phyloP scores from a whole-genome alignment of 2,113 vertebrate genomes.

The Telmatochromis bifrenatus region DNA sequence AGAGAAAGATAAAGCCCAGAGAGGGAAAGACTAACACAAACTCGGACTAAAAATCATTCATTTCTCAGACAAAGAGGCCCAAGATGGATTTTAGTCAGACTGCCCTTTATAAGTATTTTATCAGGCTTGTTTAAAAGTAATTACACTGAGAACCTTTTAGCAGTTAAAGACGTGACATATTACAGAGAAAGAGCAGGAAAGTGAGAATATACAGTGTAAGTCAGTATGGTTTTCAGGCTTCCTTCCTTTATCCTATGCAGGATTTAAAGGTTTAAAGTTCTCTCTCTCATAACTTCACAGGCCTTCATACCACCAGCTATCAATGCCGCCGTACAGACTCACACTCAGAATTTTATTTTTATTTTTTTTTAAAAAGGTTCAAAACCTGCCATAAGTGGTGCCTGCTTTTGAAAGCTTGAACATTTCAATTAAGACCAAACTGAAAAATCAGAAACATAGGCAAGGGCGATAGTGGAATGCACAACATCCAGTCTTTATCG shows the following conservation, averaged over 20 bases:
- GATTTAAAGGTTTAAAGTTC: neutral
- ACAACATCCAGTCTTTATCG: rapidly evolving
- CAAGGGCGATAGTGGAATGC: neutral
- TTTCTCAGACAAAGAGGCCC: neutral
- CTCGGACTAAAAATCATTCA: neutral
- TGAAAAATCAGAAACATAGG: neutral
- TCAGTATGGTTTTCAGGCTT: neutral
- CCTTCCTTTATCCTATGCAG: neutral
- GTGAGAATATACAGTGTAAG: neutral
- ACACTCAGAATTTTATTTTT: neutral
- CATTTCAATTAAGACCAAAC: neutral
- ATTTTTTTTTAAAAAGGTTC: neutral
- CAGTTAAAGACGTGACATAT: neutral
- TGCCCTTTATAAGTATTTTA: neutral
- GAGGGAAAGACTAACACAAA: neutral
- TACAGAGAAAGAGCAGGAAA: neutral
- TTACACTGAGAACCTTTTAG: neutral
- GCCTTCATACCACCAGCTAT: neutral
- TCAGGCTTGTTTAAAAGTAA: neutral
- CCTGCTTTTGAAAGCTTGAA: neutral
- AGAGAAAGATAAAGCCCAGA: neutral
- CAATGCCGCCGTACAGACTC: neutral
- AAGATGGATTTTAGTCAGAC: neutral
- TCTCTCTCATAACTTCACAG: neutral
- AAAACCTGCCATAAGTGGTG: neutral